Evolutionary conservation across 2,797 vertebrate genomes (phyloP).

Genomic region (Neomorphus geoffroyi): DNA sequence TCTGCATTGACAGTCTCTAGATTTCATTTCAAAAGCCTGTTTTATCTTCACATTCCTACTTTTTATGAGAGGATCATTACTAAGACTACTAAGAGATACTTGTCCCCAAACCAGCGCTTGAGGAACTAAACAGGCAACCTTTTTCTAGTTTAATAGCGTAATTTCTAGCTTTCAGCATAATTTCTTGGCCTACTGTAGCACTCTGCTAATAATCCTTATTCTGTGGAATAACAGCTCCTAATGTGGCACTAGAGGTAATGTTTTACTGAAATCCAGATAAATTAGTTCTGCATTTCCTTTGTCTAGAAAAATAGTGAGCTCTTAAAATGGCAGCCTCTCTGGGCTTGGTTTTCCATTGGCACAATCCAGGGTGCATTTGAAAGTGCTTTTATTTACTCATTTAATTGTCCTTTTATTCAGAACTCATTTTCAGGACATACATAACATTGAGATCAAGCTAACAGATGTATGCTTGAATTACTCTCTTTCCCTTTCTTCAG

Average conservation of each 20-base stretch:
- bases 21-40: background rate
- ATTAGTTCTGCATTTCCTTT: background rate
- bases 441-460: background rate
- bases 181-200: background rate
- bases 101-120: background rate
- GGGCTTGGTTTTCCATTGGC: background rate
- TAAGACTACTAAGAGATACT: background rate
- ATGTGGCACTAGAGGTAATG: background rate
- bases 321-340: background rate
- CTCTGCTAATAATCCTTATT: background rate
- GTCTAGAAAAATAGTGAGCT: background rate
- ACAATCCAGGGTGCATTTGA: background rate
- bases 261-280: background rate
- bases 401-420: slow-evolving; percentile 6
- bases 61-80: background rate
- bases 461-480: background rate
- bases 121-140: background rate
- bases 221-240: background rate
- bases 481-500: background rate
- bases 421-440: background rate
- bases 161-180: background rate
- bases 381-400: background rate
- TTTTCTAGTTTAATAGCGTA: background rate
- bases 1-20: background rate
- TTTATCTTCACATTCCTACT: background rate